Percentiles rank a stretch among this genome's conserved stretches.
These are phyloP conservation scores for Netelia melanura DNA, from an alignment of 2,888 invertebrate genomes.

Conservation along the genomic window DNA sequence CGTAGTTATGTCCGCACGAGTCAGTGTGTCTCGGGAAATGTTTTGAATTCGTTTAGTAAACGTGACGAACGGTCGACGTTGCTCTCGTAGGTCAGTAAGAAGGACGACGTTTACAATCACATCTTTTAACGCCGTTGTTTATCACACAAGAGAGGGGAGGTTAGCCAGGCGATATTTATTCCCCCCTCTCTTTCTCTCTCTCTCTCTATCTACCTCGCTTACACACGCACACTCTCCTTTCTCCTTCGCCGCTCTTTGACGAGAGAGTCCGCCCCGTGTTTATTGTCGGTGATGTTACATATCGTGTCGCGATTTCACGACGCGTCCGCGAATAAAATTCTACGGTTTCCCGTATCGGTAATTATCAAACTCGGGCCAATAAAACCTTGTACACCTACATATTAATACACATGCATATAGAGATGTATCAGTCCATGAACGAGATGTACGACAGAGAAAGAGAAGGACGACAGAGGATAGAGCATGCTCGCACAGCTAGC, in stretches of 20 bases:
- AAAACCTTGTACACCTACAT: not conserved
- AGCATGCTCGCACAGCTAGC: not conserved
- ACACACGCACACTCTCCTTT: not conserved
- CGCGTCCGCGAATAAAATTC: constrained; percentile 11
- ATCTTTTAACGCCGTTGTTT: constrained; percentile 40
- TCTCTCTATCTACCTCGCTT: no score
- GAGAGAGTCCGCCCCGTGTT: constrained; percentile 44
- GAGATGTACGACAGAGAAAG: not conserved
- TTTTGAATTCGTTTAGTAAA: constrained; percentile 70
- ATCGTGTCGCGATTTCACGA: constrained; percentile 15
- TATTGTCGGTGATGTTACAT: constrained; percentile 49
- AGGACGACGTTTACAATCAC: constrained; percentile 39
- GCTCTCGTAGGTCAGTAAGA: constrained; percentile 80
- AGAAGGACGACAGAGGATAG: not conserved
- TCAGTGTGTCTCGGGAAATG: constrained; percentile 74
- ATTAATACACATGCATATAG: not conserved
- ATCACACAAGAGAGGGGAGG: constrained; percentile 28
- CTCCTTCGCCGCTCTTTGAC: constrained; percentile 6
- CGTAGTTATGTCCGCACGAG: constrained; percentile 73
- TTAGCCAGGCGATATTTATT: not conserved
- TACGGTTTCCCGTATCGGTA: not conserved
- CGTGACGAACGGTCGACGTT: constrained; percentile 79
- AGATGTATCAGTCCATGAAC: not conserved
- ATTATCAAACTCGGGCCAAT: constrained; percentile 15
- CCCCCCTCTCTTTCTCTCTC: not conserved